These are phyloP conservation scores for Turnix velox DNA, from an alignment of 2,113 vertebrate species.

Conservation along the genomic window DNA sequence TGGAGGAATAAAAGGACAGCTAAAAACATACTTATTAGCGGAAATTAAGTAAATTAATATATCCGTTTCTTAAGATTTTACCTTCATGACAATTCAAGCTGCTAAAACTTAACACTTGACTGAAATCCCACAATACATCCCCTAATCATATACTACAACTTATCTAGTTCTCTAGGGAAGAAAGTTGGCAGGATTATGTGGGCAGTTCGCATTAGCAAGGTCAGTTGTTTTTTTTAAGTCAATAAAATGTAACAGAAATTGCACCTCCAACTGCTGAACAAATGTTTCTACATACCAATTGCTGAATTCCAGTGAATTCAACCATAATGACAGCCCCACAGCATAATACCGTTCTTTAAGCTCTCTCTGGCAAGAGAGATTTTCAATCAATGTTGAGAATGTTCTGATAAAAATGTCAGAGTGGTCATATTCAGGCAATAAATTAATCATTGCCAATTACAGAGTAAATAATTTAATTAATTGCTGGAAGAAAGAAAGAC, in stretches of 20 bases:
- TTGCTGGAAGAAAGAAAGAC: constrained; percentile 16
- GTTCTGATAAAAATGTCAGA: not conserved
- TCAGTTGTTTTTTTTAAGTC: constrained; percentile 45
- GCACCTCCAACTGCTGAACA: constrained; percentile 8
- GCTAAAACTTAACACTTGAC: constrained; percentile 30
- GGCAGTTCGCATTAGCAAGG: constrained; percentile 34
- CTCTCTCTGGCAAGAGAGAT: not conserved
- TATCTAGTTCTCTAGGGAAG: not conserved
- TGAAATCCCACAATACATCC: constrained; percentile 40
- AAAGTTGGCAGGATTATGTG: constrained; percentile 24
- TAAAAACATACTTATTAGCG: not conserved
- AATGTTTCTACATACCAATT: constrained; percentile 17
- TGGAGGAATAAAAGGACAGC: not conserved
- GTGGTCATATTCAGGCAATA: not conserved
- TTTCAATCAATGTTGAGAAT: not conserved
- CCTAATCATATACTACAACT: not conserved
- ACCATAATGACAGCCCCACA: not conserved
- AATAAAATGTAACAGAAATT: constrained; percentile 55
- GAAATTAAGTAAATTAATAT: not conserved
- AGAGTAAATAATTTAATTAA: constrained; percentile 65
- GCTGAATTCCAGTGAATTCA: constrained; percentile 28
- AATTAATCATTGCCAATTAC: constrained; percentile 12
- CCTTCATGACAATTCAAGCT: constrained; percentile 14
- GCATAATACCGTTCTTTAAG: not conserved
- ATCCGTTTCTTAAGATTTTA: not conserved